Evolutionary conservation across 2,797 vertebrate genomes (phyloP).

Genomic region (Cryptoblepharus egeriae): DNA sequence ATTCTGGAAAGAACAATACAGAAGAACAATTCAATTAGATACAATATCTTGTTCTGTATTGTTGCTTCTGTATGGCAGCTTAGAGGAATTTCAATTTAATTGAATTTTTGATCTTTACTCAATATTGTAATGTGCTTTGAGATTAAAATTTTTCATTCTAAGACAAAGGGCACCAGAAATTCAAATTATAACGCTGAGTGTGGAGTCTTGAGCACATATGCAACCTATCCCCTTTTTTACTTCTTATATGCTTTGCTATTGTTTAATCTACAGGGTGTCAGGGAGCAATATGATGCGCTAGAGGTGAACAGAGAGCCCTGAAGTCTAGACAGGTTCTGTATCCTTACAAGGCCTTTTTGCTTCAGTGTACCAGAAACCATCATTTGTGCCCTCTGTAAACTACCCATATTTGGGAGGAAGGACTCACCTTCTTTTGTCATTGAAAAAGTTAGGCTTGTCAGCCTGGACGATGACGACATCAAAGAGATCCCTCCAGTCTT

Average conservation of each 20-base stretch:
- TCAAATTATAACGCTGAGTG: neutral
- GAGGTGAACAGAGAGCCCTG: neutral
- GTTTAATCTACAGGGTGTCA: neutral
- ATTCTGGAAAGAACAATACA: neutral
- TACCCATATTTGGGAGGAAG: neutral
- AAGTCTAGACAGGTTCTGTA: neutral
- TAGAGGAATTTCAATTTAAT: too few species aligned
- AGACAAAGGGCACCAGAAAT: neutral
- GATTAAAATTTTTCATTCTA: neutral
- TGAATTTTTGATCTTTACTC: too few species aligned
- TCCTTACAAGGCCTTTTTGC: neutral
- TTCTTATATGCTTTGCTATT: neutral
- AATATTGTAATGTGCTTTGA: too few species aligned
- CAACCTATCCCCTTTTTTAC: neutral
- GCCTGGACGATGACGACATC: slow-evolving; percentile 98
- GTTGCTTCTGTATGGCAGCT: neutral
- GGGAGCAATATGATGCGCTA: neutral
- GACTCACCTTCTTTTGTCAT: slow-evolving; percentile 93
- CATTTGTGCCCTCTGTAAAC: neutral
- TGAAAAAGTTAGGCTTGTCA: slow-evolving; percentile 97
- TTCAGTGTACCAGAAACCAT: neutral
- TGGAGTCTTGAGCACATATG: neutral
- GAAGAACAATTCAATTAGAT: neutral
- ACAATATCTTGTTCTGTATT: neutral
- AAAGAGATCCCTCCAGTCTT: slow-evolving; percentile 97